A percentile compares a stretch with the other conserved stretches of the same genome.
Conservation (phyloP, 1,140 invertebrate species). For the Arion vulgaris region DNA sequence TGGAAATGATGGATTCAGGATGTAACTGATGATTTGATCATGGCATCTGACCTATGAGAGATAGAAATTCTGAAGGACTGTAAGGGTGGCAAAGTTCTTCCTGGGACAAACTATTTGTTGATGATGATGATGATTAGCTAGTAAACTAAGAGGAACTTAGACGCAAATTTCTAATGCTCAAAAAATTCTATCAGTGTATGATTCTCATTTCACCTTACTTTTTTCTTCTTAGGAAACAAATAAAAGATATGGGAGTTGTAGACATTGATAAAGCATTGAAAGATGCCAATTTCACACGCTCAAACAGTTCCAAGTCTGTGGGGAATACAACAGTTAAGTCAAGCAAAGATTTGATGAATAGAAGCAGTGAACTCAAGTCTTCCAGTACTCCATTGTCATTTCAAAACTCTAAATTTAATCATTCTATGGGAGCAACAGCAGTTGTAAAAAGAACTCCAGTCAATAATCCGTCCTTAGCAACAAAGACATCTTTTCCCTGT, state of each 20-base stretch:
- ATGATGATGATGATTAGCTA: too few relatives aligned
- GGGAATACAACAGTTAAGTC: conserved; percentile 4
- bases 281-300: not conserved
- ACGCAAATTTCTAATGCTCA: too few relatives aligned
- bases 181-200: too few relatives aligned
- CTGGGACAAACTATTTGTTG: too few relatives aligned
- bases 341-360: conserved; percentile 5
- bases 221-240: conserved; percentile 42
- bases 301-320: not conserved
- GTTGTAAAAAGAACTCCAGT: not conserved
- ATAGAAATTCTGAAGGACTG: too few relatives aligned
- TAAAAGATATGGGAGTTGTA: conserved; percentile 41
- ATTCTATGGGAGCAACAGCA: not conserved
- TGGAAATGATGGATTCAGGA: too few relatives aligned
- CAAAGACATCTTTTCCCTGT: conserved; percentile 60
- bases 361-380: not conserved
- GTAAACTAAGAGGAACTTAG: too few relatives aligned
- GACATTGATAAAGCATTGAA: conserved; percentile 31
- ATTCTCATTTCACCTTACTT: too few relatives aligned
- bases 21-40: too few relatives aligned
- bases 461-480: conserved; percentile 1
- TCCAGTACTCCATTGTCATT: conserved; percentile 29
- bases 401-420: not conserved
- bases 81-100: too few relatives aligned
- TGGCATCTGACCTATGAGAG: too few relatives aligned